phyloP scores from a whole-genome alignment of 53 echinoderm and acorn worm species.

The Apostichopus leukothele region DNA sequence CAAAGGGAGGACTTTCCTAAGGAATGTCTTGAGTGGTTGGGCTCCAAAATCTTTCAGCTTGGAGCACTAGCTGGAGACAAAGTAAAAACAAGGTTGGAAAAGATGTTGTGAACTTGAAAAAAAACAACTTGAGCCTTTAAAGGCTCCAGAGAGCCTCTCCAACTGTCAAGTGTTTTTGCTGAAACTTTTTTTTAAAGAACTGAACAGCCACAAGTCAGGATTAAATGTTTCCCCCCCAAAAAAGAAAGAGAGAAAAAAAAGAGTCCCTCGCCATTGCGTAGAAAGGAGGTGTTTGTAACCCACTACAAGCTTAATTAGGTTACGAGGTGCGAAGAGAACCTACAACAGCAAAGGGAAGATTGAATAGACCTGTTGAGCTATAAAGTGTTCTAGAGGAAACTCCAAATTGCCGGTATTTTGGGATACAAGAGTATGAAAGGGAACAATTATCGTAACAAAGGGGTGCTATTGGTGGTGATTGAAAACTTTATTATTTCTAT shows the following conservation, averaged over 20 bases:
- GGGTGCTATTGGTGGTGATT: not conserved
- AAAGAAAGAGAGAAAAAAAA: not conserved
- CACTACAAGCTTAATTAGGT: constrained; percentile 23
- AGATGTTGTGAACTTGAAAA: not conserved
- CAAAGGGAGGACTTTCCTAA: not conserved
- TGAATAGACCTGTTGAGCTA: not conserved
- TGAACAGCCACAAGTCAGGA: not conserved
- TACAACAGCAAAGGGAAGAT: not conserved
- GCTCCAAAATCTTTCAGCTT: not conserved
- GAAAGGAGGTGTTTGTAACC: not conserved
- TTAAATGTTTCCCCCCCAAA: not conserved
- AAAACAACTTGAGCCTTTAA: too few relatives aligned
- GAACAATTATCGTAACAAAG: not conserved
- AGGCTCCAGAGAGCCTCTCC: constrained; percentile 11
- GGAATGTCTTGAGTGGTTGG: not conserved
- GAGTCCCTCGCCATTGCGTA: not conserved
- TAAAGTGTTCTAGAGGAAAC: not conserved
- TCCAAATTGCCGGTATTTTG: not conserved
- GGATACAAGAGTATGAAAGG: not conserved
- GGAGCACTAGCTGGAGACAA: constrained; percentile 15
- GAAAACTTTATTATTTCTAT: not conserved
- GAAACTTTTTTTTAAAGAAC: not conserved
- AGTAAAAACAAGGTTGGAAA: not conserved
- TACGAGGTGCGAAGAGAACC: constrained; percentile 17
- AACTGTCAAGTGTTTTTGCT: constrained; percentile 22